Evolutionary conservation across 2,888 invertebrate species (phyloP).

Genomic region (Salticus scenicus): DNA sequence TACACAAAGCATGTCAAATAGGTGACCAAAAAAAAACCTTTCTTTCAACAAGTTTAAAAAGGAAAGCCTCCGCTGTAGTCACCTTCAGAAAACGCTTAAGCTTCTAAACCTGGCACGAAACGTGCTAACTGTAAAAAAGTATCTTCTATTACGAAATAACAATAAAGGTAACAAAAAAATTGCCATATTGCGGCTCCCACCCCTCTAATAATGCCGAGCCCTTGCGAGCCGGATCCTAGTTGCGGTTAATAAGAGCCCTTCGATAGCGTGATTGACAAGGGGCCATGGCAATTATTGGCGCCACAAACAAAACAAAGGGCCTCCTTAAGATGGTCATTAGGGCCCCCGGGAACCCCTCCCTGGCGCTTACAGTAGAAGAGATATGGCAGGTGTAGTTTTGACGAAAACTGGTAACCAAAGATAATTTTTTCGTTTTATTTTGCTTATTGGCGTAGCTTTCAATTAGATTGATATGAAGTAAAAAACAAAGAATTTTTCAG

Average conservation of each 20-base stretch:
- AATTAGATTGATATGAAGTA: neutral
- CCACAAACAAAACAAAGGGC: slow-evolving; percentile 66
- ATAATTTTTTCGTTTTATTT: neutral
- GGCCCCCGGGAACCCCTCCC: slow-evolving; percentile 44
- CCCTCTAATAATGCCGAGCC: slow-evolving; percentile 53
- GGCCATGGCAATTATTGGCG: slow-evolving; percentile 60
- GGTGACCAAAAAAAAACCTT: neutral
- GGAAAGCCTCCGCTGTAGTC: neutral
- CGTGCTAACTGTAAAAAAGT: slow-evolving; percentile 67
- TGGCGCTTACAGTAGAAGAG: slow-evolving; percentile 40
- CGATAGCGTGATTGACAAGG: slow-evolving; percentile 60
- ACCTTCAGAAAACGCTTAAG: slow-evolving; percentile 32
- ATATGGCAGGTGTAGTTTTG: slow-evolving; percentile 26
- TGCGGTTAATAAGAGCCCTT: slow-evolving; percentile 57
- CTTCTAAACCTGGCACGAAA: slow-evolving; percentile 45
- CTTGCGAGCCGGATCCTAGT: slow-evolving; percentile 59
- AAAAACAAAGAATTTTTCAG: neutral
- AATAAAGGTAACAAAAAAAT: neutral
- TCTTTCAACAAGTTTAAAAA: neutral
- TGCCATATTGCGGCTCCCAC: slow-evolving; percentile 32
- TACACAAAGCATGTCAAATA: neutral
- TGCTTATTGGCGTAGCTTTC: neutral
- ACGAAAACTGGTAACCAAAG: neutral
- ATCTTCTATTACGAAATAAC: slow-evolving; percentile 56
- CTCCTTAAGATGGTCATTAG: slow-evolving; percentile 59